A percentile compares a stretch with the other conserved stretches of the same genome.
phyloP scores from a whole-genome alignment of 2,113 vertebrate species.

The Peromyscus maniculatus region DNA sequence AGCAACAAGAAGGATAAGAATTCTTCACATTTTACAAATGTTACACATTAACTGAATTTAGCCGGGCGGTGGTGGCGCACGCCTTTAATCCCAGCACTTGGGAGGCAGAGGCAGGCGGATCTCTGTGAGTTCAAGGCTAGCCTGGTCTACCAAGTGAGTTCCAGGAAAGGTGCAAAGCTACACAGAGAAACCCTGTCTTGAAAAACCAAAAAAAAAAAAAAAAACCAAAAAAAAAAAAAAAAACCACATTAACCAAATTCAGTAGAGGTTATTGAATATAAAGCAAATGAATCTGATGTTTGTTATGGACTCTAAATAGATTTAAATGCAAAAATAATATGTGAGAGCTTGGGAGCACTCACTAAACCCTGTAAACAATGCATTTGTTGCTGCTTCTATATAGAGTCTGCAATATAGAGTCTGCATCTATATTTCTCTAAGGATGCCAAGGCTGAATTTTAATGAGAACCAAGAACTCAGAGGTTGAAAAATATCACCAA shows the following conservation, averaged over 20 bases:
- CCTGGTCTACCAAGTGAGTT: too few relatives aligned
- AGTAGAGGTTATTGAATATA: not conserved
- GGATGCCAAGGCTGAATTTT: slow-evolving; percentile 65
- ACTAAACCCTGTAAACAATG: slow-evolving; percentile 33
- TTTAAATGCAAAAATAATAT: not conserved
- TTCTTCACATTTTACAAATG: not conserved
- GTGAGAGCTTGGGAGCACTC: not conserved
- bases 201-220: too few relatives aligned
- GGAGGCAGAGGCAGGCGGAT: too few relatives aligned
- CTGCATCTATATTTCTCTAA: slow-evolving; percentile 67
- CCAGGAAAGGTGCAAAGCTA: too few relatives aligned
- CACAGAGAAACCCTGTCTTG: too few relatives aligned
- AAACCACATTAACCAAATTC: not conserved
- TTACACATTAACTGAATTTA: not conserved
- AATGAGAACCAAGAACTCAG: slow-evolving; percentile 47
- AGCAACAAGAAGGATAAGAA: not conserved
- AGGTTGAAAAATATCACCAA: slow-evolving; percentile 32
- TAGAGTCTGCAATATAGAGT: slow-evolving; percentile 52
- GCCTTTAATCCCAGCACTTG: too few relatives aligned
- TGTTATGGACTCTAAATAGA: not conserved
- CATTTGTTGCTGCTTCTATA: slow-evolving; percentile 63
- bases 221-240: too few relatives aligned
- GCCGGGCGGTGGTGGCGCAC: too few relatives aligned
- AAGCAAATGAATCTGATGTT: not conserved
- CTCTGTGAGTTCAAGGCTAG: too few relatives aligned